Percentiles rank a stretch among this genome's conserved stretches.
phyloP scores from a whole-genome alignment of 2,797 vertebrate genomes.

The Helicolenus hilgendorfi region DNA sequence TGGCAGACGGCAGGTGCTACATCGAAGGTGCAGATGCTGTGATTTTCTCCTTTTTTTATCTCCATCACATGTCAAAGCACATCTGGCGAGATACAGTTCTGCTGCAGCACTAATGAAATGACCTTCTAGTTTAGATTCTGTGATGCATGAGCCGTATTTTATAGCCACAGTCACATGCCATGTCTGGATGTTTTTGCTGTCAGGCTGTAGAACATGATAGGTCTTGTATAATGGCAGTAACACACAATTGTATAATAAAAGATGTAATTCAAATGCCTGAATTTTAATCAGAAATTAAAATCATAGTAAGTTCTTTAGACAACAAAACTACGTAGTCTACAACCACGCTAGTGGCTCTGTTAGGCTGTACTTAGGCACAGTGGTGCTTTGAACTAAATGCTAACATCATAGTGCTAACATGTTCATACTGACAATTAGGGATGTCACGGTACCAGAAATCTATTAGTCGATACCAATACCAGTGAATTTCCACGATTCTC shows the following conservation, averaged over 20 bases:
- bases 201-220: neutral
- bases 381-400: neutral
- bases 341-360: neutral
- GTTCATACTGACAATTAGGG: neutral
- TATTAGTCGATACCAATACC: too few species aligned
- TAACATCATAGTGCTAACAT: neutral
- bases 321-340: neutral
- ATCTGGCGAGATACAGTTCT: constrained; percentile 31
- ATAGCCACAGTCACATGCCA: neutral
- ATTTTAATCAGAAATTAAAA: neutral
- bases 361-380: neutral
- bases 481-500: too few species aligned
- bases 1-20: constrained; percentile 4
- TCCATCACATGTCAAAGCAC: constrained; percentile 25
- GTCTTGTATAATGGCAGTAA: neutral
- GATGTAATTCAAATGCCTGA: neutral
- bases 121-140: constrained; percentile 24
- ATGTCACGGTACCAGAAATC: too few species aligned
- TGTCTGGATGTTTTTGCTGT: neutral
- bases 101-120: constrained; percentile 5
- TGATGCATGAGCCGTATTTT: constrained; percentile 27
- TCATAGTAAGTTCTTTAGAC: neutral
- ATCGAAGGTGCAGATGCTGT: constrained; percentile 19
- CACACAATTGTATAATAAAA: neutral
- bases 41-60: constrained; percentile 8